These are phyloP conservation scores for Drosophila robusta DNA, from an alignment of 2,888 invertebrate species.

Conservation along the genomic window DNA sequence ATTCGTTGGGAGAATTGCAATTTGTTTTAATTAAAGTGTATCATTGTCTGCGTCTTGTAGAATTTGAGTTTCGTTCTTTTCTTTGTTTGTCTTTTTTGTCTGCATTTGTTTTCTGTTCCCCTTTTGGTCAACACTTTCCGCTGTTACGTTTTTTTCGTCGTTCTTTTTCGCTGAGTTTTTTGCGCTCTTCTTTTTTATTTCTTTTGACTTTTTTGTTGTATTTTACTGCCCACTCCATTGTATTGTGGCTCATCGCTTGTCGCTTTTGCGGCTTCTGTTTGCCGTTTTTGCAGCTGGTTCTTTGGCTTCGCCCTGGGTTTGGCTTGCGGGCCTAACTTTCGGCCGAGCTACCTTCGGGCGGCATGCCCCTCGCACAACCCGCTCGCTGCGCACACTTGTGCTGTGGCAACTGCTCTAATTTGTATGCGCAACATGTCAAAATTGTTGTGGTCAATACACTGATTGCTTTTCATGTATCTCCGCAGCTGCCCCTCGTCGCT, in stretches of 20 bases:
- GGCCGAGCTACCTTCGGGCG: not conserved
- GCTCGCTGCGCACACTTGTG: not conserved
- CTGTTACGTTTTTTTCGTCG: conserved; percentile 27
- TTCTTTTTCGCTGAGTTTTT: conserved; percentile 2
- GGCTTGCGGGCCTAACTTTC: conserved; percentile 35
- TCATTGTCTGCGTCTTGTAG: conserved; percentile 31
- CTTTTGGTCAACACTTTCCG: conserved; percentile 56
- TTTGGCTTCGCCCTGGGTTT: conserved; percentile 61
- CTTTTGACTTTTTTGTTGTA: not conserved
- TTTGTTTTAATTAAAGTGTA: conserved; percentile 53
- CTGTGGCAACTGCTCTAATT: conserved; percentile 65
- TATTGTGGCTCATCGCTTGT: conserved; percentile 58
- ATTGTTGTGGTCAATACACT: conserved; percentile 82
- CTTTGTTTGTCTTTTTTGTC: conserved; percentile 1
- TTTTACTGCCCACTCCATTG: conserved; percentile 49
- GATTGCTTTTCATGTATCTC: conserved; percentile 79
- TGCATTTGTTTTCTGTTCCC: conserved; percentile 26
- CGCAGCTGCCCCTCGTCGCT: conserved; percentile 10
- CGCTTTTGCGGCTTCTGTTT: conserved; percentile 79
- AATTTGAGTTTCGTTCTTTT: conserved; percentile 12
- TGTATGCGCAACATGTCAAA: conserved; percentile 82
- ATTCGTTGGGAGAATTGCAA: not conserved
- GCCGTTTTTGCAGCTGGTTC: conserved; percentile 62
- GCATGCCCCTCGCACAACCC: conserved; percentile 21
- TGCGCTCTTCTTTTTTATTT: conserved; percentile 2